Conservation (phyloP, 2,113 vertebrate species). For the Antechinus stuartii region DNA sequence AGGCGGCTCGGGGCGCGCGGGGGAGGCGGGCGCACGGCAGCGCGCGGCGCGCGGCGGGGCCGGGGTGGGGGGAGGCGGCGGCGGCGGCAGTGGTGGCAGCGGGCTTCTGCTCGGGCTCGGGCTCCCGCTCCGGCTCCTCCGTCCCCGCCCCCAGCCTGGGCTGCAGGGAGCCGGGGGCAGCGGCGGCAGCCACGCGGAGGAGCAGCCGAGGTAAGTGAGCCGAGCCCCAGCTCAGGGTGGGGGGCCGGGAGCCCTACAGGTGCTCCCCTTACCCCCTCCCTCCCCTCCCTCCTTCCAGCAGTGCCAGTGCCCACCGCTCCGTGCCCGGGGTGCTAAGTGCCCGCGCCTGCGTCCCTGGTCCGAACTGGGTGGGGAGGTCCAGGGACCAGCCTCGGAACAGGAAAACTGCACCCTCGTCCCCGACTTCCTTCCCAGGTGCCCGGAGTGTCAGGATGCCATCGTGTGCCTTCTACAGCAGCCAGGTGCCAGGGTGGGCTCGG, state of each 20-base stretch:
- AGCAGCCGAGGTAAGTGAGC: background rate
- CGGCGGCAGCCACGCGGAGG: background rate
- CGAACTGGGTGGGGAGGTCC: background rate
- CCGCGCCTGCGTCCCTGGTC: background rate
- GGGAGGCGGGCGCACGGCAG: background rate
- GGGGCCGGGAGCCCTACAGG: background rate
- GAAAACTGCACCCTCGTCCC: background rate
- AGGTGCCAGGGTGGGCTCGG: background rate
- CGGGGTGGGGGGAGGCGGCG: background rate
- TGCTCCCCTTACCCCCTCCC: background rate
- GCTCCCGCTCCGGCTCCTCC: background rate
- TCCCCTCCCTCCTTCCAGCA: background rate
- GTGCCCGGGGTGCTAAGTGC: background rate
- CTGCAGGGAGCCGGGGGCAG: background rate
- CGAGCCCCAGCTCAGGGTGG: background rate
- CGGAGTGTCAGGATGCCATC: background rate
- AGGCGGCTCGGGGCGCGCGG: background rate
- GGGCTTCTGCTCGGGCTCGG: background rate
- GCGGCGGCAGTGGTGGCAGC: background rate
- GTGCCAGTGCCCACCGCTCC: background rate
- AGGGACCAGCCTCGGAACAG: background rate
- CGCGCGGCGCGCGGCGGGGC: no score
- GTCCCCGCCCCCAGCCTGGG: background rate
- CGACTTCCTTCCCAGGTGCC: background rate
- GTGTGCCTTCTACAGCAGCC: background rate